phyloP scores from a whole-genome alignment of 2,113 vertebrate species.

The Balaenoptera acutorostrata region DNA sequence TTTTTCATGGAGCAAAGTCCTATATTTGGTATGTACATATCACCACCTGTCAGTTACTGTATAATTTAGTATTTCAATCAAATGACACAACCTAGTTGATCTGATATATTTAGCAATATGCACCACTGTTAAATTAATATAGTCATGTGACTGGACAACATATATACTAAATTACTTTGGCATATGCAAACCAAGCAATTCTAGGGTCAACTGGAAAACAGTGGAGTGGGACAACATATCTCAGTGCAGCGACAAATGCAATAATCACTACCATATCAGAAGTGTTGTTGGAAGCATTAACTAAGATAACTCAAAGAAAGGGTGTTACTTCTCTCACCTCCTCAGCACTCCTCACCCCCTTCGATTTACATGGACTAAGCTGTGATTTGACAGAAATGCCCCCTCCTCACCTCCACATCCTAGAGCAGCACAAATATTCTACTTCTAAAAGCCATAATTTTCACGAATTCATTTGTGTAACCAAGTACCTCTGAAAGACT shows the following conservation, averaged over 20 bases:
- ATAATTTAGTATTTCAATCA: constrained; percentile 20
- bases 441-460: background rate
- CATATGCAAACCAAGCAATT: background rate
- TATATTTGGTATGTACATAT: background rate
- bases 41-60: background rate
- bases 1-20: background rate
- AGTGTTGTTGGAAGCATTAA: background rate
- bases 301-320: background rate
- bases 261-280: background rate
- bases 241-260: background rate
- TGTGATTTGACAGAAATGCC: constrained; percentile 10
- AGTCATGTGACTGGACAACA: background rate
- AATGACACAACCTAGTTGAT: background rate
- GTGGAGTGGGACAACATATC: background rate
- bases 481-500: background rate
- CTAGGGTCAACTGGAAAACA: background rate
- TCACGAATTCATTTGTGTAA: background rate
- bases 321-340: constrained; percentile 8
- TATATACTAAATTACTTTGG: background rate
- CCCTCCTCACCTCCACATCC: background rate
- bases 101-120: background rate
- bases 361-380: background rate
- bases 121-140: background rate
- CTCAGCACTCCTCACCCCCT: background rate
- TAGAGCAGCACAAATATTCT: background rate